These are phyloP conservation scores for Drosophila quasianomalipes DNA, from an alignment of 2,888 invertebrate genomes.

Conservation along the genomic window DNA sequence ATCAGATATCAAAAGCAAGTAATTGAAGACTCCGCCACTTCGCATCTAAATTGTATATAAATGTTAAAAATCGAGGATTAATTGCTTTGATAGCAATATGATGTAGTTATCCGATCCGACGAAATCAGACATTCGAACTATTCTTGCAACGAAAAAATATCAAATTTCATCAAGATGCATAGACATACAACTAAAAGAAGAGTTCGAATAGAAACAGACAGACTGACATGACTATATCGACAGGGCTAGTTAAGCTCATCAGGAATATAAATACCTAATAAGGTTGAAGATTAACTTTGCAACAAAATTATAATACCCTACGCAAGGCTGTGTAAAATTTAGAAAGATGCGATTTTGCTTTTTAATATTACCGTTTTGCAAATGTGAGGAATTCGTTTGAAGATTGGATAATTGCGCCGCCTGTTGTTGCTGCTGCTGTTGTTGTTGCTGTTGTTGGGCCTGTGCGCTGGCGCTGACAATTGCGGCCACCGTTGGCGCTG, in stretches of 20 bases:
- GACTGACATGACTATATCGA: background rate
- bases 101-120: background rate
- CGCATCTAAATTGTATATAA: no score
- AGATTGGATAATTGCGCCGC: conserved; percentile 83
- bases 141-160: background rate
- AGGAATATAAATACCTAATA: background rate
- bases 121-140: background rate
- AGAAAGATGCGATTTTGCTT: background rate
- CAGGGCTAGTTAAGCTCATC: background rate
- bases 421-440: conserved; percentile 57
- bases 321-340: background rate
- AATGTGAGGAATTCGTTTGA: conserved; percentile 85
- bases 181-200: no score
- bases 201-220: background rate
- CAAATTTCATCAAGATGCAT: no score
- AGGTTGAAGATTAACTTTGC: no score
- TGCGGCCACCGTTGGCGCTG: conserved; percentile 79
- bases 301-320: background rate
- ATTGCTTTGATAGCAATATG: no score
- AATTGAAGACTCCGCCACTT: no score
- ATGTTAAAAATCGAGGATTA: no score
- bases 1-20: background rate
- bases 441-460: conserved; percentile 53
- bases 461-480: conserved; percentile 79
- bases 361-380: conserved; percentile 82